Evolutionary conservation across 92 coral and sea anemone genomes (phyloP).

Genomic region (Heliopora coerulea): DNA sequence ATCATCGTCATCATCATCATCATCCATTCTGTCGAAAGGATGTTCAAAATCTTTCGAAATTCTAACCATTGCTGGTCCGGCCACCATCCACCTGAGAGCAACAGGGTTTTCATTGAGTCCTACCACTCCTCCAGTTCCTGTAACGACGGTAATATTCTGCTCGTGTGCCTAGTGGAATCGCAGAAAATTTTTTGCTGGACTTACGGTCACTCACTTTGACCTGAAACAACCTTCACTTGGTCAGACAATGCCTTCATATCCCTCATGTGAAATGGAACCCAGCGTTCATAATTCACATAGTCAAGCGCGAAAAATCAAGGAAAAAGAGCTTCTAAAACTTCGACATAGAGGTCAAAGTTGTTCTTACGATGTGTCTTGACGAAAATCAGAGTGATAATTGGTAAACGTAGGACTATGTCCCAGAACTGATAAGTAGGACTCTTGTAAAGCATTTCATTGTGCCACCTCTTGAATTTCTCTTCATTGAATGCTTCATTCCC

Average conservation of each 20-base stretch:
- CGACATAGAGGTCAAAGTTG: conserved; percentile 56
- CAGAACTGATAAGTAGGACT: conserved; percentile 8
- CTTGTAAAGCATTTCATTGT: neutral
- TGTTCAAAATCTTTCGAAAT: conserved; percentile 58
- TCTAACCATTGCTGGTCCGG: conserved; percentile 65
- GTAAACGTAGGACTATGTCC: neutral
- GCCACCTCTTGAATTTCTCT: neutral
- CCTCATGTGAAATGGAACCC: conserved; percentile 57
- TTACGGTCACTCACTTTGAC: neutral
- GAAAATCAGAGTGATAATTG: conserved; percentile 43
- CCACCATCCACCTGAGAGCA: conserved; percentile 66
- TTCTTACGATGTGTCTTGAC: conserved; percentile 64
- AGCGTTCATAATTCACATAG: conserved; percentile 55
- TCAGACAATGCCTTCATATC: conserved; percentile 23
- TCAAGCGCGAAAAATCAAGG: conserved; percentile 70
- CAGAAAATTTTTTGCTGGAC: neutral
- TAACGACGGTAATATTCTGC: conserved; percentile 63
- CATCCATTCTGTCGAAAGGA: no score
- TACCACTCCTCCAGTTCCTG: conserved; percentile 63
- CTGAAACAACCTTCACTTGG: conserved; percentile 8
- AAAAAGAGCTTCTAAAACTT: conserved; percentile 47
- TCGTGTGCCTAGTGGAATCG: conserved; percentile 54
- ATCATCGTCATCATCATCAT: conserved; percentile 19
- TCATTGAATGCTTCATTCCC: neutral
- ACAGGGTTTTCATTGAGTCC: conserved; percentile 63